These are phyloP conservation scores for Hoplodrina ambigua DNA, from an alignment of 2,888 invertebrate species.

Conservation along the genomic window DNA sequence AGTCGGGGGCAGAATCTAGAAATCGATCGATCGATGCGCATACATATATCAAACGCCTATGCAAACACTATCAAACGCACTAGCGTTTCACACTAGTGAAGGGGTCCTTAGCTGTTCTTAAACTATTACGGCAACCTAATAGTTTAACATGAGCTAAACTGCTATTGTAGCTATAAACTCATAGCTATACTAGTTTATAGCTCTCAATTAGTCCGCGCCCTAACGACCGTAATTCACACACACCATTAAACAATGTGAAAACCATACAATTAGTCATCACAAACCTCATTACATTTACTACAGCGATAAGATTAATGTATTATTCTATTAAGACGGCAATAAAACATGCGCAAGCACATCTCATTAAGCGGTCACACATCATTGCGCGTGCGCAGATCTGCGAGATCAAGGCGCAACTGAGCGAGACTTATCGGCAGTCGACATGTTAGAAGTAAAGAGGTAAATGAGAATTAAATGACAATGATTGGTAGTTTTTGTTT, in stretches of 20 bases:
- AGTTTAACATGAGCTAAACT: too few relatives aligned
- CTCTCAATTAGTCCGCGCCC: too few relatives aligned
- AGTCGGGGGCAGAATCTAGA: too few relatives aligned
- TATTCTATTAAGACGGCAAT: slow-evolving; percentile 30
- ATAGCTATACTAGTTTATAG: too few relatives aligned
- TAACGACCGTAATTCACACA: not conserved
- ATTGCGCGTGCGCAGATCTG: slow-evolving; percentile 54
- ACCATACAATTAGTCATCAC: slow-evolving; percentile 7
- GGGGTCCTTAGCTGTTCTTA: too few relatives aligned
- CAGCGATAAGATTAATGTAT: slow-evolving; percentile 42
- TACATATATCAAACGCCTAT: too few relatives aligned
- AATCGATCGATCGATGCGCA: too few relatives aligned
- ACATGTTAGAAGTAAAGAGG: slow-evolving; percentile 39
- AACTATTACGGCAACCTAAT: too few relatives aligned
- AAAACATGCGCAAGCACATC: slow-evolving; percentile 37
- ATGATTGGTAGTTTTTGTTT: not conserved
- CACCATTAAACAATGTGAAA: slow-evolving; percentile 15
- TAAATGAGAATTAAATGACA: not conserved
- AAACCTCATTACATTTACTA: not conserved
- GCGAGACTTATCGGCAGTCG: slow-evolving; percentile 41
- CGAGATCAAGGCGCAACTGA: slow-evolving; percentile 48
- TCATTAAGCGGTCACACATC: slow-evolving; percentile 59
- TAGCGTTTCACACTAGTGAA: too few relatives aligned
- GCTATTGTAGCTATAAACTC: too few relatives aligned
- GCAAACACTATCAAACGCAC: too few relatives aligned